Percentiles rank a stretch among this genome's conserved stretches.
Conservation (phyloP, 2,797 vertebrate genomes). For the Staurois parvus region DNA sequence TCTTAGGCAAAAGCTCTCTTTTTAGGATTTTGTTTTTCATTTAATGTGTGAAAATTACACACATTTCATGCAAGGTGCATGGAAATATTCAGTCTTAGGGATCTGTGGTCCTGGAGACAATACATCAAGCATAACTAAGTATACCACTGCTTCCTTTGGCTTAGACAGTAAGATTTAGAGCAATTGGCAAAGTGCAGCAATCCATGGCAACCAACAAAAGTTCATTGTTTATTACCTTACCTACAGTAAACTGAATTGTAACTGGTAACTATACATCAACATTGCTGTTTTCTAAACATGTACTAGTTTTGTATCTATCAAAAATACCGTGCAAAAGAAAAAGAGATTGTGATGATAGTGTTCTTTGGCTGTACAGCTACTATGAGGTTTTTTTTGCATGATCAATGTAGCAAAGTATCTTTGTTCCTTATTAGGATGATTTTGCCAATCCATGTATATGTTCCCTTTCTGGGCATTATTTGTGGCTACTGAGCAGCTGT, state of each 20-base stretch:
- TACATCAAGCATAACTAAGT: no score
- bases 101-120: no score
- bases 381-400: neutral
- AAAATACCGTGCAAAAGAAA: neutral
- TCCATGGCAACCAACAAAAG: neutral
- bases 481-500: neutral
- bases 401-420: conserved; percentile 12
- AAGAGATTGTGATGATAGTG: neutral
- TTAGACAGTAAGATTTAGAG: neutral
- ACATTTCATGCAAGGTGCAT: no score
- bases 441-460: conserved; percentile 6
- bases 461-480: conserved; percentile 13
- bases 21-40: no score
- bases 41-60: no score
- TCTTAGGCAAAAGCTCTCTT: no score
- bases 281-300: no score
- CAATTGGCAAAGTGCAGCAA: neutral
- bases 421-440: conserved; percentile 29
- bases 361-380: neutral
- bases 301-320: no score
- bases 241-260: neutral
- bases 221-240: neutral
- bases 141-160: neutral
- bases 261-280: neutral
- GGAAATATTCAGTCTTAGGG: no score